Evolutionary conservation across 37 sponge, comb jelly and placozoan genomes (phyloP).

Genomic region (Beroe ovata): DNA sequence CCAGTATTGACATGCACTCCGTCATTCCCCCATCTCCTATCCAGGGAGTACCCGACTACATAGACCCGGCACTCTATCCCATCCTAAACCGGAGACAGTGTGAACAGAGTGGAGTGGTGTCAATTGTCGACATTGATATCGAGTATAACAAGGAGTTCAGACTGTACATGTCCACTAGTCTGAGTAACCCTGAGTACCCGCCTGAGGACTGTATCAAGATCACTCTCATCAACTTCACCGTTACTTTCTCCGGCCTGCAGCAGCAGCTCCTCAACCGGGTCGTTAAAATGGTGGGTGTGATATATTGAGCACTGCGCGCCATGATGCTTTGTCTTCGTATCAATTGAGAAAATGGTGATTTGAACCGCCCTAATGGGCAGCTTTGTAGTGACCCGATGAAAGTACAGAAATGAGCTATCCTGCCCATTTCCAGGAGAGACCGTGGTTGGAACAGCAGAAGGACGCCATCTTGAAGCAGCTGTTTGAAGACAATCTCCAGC

Average conservation of each 20-base stretch:
- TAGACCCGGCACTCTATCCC: slow-evolving; percentile 67
- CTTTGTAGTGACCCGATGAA: too few species aligned
- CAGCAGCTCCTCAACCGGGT: slow-evolving; percentile 73
- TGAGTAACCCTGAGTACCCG: slow-evolving; percentile 56
- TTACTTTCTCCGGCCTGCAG: slow-evolving; percentile 71
- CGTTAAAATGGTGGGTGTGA: slow-evolving; percentile 73
- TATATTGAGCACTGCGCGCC: too few species aligned
- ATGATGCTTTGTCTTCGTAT: too few species aligned
- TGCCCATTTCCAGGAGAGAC: slow-evolving; percentile 72
- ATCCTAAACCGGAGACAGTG: slow-evolving; percentile 61
- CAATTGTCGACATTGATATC: slow-evolving; percentile 64
- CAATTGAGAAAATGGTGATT: too few species aligned
- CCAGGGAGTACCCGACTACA: slow-evolving; percentile 58
- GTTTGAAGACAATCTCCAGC: slow-evolving; percentile 60
- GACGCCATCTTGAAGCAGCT: slow-evolving; percentile 68
- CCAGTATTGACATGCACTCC: too few species aligned
- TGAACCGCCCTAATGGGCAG: too few species aligned
- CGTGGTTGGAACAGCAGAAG: slow-evolving; percentile 69
- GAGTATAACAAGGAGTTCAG: slow-evolving; percentile 68
- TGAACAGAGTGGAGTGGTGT: slow-evolving; percentile 53
- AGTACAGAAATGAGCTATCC: too few species aligned
- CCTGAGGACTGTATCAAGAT: slow-evolving; percentile 75
- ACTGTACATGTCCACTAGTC: slow-evolving; percentile 69
- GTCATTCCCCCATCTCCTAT: too few species aligned
- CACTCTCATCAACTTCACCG: slow-evolving; percentile 75